Evolutionary conservation across 2,888 invertebrate genomes (phyloP).

Genomic region (Drosophila neonasuta): DNA sequence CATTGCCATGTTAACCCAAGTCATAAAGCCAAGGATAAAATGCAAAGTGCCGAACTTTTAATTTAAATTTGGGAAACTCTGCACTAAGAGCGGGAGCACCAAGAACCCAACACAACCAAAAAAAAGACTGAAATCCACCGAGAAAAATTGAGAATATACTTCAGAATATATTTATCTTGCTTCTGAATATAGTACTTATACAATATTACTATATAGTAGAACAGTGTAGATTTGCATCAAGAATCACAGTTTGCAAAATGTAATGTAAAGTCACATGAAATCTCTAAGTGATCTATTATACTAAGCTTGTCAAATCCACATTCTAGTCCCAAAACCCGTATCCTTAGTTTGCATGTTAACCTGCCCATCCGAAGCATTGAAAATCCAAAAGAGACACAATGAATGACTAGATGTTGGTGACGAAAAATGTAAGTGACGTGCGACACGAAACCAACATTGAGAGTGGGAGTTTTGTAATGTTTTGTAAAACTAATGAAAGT

Average conservation of each 20-base stretch:
- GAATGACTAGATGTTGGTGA: conserved; percentile 32
- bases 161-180: too few species aligned
- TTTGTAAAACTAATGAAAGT: conserved; percentile 50
- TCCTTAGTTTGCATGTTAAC: background rate
- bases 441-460: conserved; percentile 22
- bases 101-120: conserved; percentile 10
- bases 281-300: too few species aligned
- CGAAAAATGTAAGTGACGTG: conserved; percentile 40
- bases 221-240: too few species aligned
- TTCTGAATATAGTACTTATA: too few species aligned
- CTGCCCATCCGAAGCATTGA: conserved; percentile 22
- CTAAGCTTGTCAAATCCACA: background rate
- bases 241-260: too few species aligned
- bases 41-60: conserved; percentile 74
- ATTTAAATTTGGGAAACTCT: conserved; percentile 67
- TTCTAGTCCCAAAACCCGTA: background rate
- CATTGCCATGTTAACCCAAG: conserved; percentile 67
- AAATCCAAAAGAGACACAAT: conserved; percentile 28
- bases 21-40: conserved; percentile 75
- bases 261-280: too few species aligned
- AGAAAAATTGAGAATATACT: background rate
- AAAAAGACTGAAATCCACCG: background rate
- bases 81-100: conserved; percentile 33
- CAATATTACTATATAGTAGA: too few species aligned
- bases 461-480: conserved; percentile 22